Evolutionary conservation across 1,140 invertebrate species (phyloP).

Genomic region (Diabrotica undecimpunctata): DNA sequence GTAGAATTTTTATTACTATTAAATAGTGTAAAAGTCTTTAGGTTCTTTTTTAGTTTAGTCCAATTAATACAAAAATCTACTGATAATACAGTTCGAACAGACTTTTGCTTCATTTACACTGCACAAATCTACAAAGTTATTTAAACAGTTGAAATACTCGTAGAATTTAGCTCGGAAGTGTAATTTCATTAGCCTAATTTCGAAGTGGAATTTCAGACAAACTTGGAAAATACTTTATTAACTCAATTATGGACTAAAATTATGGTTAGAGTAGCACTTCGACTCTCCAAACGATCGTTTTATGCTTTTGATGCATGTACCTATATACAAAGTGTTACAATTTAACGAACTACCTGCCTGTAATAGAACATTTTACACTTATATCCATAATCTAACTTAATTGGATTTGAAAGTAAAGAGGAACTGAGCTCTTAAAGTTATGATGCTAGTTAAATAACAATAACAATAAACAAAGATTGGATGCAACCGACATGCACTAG

Average conservation of each 20-base stretch:
- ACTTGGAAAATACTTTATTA: conserved; percentile 10
- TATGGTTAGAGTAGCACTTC: neutral
- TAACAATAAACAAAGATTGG: too few species aligned
- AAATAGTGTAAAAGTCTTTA: too few species aligned
- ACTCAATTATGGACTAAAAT: conserved; percentile 11
- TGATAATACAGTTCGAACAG: neutral
- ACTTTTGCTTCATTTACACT: neutral
- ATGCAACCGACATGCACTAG: too few species aligned
- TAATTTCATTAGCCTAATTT: conserved; percentile 13
- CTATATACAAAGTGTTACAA: neutral
- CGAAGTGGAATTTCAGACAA: conserved; percentile 8
- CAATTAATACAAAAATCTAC: neutral
- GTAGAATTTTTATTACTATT: too few species aligned
- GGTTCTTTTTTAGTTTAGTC: too few species aligned
- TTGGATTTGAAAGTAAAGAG: neutral
- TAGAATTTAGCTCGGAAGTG: conserved; percentile 8
- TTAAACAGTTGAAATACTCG: conserved; percentile 10
- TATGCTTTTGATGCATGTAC: neutral
- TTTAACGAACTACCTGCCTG: neutral
- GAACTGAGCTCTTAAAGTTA: too few species aligned
- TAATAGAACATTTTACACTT: too few species aligned
- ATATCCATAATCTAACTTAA: neutral
- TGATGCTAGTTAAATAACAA: too few species aligned
- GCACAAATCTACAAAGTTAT: conserved; percentile 5
- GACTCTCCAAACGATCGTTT: too few species aligned